Base-by-base conservation (phyloP, 2,888 invertebrate genomes). In the Electrophaes corylata region DNA sequence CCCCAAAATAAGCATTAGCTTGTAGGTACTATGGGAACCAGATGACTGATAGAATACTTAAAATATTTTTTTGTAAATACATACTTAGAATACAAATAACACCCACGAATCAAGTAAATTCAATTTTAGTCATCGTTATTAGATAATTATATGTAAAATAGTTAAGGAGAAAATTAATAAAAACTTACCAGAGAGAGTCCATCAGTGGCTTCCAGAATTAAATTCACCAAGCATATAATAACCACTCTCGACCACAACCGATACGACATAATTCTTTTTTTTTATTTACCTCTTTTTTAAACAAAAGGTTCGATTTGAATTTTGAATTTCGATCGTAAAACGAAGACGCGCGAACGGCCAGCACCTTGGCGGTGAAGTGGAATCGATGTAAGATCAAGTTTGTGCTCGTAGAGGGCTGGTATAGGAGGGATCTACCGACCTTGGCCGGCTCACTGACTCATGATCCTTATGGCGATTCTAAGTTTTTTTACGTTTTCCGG, bases 361-460 rank as follows among this genome's bases (percentile, higher is more conserved):
- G 50, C 57, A 26, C 43, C 43, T 35, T 26, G 3, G 18, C 51
- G 46, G 51, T 51, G 54, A 48, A 60, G 60, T 60, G 60, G 47
- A 35, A 47, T 33, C 59, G 59, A 58, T 26, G 47, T 50, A 18
- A 50, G 46, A 57, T 51, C 57, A 47, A 51, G 57, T 57, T 49
- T 47, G 59, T n/a, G n/a, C n/a, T n/a, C n/a, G n/a, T 51, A 35
- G 60, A 60, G 51, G 60, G 58, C 60, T 65, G 62, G 56, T 60
- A 16, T 37, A 60, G 67, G 58, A 64, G 66, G 66, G 67, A 76
- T 72, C 73, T 65, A 62, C 37, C 76, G 82, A 71, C 88, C 90
- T 90, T 89, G 87, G 78, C 82, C 77, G 73, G 75, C 86, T 81
- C 75, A 77, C 76, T 83, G 82, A 82, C 75, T 83, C 79, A 86